Evolutionary conservation across 2,888 invertebrate species (phyloP), one percentile per base, ranked within the genome.

Genomic region (Hyppa rectilinea): DNA sequence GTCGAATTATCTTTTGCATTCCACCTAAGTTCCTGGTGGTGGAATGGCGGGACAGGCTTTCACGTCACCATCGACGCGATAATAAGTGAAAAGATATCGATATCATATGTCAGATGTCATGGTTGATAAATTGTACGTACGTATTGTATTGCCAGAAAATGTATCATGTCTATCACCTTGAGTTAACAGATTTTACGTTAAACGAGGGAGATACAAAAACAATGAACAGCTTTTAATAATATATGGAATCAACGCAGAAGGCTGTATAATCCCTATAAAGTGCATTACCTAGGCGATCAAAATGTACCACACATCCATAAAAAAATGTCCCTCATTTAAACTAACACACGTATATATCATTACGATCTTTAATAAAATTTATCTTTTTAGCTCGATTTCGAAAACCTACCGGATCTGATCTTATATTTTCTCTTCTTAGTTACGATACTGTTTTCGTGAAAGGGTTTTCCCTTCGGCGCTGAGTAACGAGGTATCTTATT

Each of bases 401-500:
- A 23, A 58, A 55, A 67, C 20, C 38, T 36, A 29, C n/a, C 45
- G 31, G 20, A 53, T 77, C 63, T 40, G 34, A 68, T n/a, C 38
- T 20, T 49, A 68, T 23, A 63, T 66, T 81, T 83, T 71, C 61
- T 62, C 56, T 77, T 65, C 49, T 38, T 52, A 61, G 60, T 71
- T 55, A 72, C 60, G 72, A 78, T 79, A 69, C 60, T 73, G 68
- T 68, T 81, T 65, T 78, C 43, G 62, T 78, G 65, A 82, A 82
- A 82, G 82, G 74, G 73, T 82, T 73, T 58, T 82, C 68, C 79
- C 49, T 73, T 73, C 56, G 68, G 78, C 68, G 55, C 34, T 29
- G 56, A 53, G 65, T 80, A 81, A 80, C 82, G 73, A 80, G 68
- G 65, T 80, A 82, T 80, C 79, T 78, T 80, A 80, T 80, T 80